These are phyloP conservation scores for Actinernus sp. DNA, from an alignment of 92 coral and sea anemone species.

Conservation along the genomic window DNA sequence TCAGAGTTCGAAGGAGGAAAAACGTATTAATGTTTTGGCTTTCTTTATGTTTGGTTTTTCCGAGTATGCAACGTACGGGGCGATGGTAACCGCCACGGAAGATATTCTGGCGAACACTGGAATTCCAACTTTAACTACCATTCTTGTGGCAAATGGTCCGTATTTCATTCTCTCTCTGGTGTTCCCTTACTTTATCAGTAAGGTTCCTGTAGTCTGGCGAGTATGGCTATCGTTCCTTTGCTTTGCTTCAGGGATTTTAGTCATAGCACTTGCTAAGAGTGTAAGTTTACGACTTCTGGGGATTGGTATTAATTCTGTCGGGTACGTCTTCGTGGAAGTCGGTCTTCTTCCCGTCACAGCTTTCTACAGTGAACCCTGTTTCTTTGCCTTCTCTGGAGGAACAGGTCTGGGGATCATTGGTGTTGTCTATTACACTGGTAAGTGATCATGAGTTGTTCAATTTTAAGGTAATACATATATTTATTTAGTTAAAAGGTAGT, in stretches of 20 bases:
- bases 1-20: background rate
- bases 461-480: no score
- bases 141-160: background rate
- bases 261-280: background rate
- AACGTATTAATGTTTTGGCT: background rate
- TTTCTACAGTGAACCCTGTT: background rate
- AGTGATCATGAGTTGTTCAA: no score
- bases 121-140: background rate
- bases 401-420: slow-evolving; percentile 3
- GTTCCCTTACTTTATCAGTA: background rate
- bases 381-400: slow-evolving; percentile 2
- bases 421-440: slow-evolving; percentile 1
- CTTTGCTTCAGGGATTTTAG: background rate
- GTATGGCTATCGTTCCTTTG: background rate
- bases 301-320: background rate
- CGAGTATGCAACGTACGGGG: background rate
- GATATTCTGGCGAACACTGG: slow-evolving; percentile 2
- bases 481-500: no score
- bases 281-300: background rate
- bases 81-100: background rate
- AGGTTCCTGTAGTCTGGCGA: background rate
- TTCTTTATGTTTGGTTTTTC: slow-evolving; percentile 6
- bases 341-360: background rate
- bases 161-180: background rate
- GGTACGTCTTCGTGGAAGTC: background rate